A percentile compares a stretch with the other conserved stretches of the same genome.
Evolutionary conservation across 2,888 invertebrate species (phyloP).

Genomic region (Halocaridina rubra): DNA sequence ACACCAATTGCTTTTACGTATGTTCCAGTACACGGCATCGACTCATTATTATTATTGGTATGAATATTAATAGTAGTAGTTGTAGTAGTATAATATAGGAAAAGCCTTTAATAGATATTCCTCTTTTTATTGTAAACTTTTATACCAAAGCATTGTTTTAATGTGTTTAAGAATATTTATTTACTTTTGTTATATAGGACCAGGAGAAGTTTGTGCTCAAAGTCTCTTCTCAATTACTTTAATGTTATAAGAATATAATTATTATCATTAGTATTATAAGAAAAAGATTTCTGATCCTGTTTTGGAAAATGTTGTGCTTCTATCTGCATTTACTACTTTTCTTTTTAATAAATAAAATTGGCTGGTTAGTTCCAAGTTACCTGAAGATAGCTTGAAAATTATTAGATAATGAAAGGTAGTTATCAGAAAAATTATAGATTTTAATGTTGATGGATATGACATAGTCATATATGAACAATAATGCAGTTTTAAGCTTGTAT

Average conservation of each 20-base stretch:
- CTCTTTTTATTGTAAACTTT: neutral
- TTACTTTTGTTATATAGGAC: neutral
- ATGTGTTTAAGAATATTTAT: constrained; percentile 51
- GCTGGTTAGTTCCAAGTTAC: no score
- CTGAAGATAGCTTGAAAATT: neutral
- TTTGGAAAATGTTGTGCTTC: neutral
- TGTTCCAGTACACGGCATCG: no score
- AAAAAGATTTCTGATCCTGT: neutral
- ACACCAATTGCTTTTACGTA: neutral
- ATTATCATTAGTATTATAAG: neutral
- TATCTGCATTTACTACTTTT: no score
- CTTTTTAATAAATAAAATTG: neutral
- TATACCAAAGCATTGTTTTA: constrained; percentile 55
- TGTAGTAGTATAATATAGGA: no score
- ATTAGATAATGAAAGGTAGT: no score
- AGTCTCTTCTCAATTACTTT: neutral
- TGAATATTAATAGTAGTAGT: no score
- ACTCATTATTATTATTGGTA: no score
- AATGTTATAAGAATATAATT: no score
- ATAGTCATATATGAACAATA: no score
- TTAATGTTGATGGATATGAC: no score
- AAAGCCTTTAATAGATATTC: neutral
- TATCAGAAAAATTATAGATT: no score
- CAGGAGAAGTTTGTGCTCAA: neutral
- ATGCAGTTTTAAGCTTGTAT: no score